Base-by-base conservation (phyloP, 2,888 invertebrate genomes). In the Pilophorus perplexus region DNA sequence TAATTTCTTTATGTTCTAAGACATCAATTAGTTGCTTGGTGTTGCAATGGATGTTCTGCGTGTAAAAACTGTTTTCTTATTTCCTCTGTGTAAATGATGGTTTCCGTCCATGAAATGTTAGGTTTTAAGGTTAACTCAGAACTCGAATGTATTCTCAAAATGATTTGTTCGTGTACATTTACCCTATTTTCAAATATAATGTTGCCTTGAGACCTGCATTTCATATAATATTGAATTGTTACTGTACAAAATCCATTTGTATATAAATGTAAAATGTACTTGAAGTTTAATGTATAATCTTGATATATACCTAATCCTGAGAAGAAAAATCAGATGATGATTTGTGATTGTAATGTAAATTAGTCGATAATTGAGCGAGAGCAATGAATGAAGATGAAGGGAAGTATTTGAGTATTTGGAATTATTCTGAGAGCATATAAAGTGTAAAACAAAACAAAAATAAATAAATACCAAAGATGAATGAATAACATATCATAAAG, bases 61-160 rank as follows among this genome's bases (percentile, higher is more conserved):
- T 52, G 52, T 33, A 28, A 28, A 28, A 52, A 27, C 18, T n/a
- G 14, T 20, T 25, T 52, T 59, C 27, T 59, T 18, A 42, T 44
- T 59, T 59, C 25, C 18, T 40, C 38, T 55, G 42, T 59, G 33
- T 27, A 27, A 22, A 57, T 16, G 27, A 62, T 62, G 33, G 48
- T 62, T 62, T 62, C 62, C 62, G 62, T 62, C 62, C 62, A 62
- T 48, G 33, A 62, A 62, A 62, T 62, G 62, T 46, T 48, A 62
- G 50, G 48, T 48, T 62, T 48, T 48, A 62, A 62, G 62, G 50
- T 62, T n/a, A n/a, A 48, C n/a, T 48, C 50, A 22, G n/a, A n/a
- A 14, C 33, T 27, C 60, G 20, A 37, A 55, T 38, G 18, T 28
- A 38, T 38, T n/a, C 16, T 12, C 6, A 10, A 16, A 12, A n/a